phyloP scores from a whole-genome alignment of 2,113 vertebrate species.

The Lepus timidus region DNA sequence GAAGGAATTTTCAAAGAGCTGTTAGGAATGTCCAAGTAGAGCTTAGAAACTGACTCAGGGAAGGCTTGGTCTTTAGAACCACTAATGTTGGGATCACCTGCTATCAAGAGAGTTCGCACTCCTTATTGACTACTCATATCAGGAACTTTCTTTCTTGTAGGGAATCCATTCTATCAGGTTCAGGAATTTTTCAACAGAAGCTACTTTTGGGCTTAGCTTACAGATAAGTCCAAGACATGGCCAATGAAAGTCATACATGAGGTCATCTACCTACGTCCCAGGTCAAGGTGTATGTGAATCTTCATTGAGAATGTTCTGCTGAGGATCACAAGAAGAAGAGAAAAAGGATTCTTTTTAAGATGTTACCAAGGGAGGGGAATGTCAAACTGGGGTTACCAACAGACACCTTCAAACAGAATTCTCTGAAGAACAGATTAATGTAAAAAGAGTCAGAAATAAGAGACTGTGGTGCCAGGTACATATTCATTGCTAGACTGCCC shows the following conservation, averaged over 20 bases:
- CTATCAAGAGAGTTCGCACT: not conserved
- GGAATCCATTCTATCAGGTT: not conserved
- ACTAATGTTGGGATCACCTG: not conserved
- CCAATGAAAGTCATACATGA: not conserved
- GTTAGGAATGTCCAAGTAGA: not conserved
- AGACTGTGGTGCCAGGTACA: not conserved
- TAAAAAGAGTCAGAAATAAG: not conserved
- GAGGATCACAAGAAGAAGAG: not conserved
- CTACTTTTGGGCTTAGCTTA: not conserved
- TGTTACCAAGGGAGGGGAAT: not conserved
- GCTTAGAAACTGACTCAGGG: not conserved
- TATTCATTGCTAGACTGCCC: not conserved
- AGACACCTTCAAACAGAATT: not conserved
- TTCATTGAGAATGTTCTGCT: not conserved
- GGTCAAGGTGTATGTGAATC: too few relatives aligned
- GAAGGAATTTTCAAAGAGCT: not conserved
- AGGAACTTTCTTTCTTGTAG: not conserved
- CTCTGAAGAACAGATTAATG: not conserved
- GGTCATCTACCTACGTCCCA: too few relatives aligned
- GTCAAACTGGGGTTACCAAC: not conserved
- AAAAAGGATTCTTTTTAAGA: not conserved
- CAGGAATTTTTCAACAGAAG: not conserved
- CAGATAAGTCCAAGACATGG: not conserved
- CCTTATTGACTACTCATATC: not conserved
- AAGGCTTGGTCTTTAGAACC: not conserved